phyloP scores from a whole-genome alignment of 2,797 vertebrate species.

The Fratercula arctica region DNA sequence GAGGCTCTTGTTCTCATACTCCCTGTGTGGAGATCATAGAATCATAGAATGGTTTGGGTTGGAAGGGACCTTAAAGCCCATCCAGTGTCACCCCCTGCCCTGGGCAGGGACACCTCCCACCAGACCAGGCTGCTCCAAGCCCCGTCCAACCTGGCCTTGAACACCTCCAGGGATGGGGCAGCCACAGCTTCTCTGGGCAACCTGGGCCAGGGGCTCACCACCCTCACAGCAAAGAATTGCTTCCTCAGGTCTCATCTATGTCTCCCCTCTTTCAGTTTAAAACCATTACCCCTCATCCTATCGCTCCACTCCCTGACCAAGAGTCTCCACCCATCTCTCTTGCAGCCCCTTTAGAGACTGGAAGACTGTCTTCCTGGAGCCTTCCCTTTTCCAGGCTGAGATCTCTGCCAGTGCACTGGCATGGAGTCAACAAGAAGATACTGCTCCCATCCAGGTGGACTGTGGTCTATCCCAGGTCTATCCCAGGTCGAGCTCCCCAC shows the following conservation, averaged over 20 bases:
- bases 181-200: neutral
- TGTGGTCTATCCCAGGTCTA: neutral
- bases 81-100: neutral
- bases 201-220: neutral
- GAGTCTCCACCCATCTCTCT: neutral
- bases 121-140: neutral
- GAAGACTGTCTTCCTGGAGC: neutral
- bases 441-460: neutral
- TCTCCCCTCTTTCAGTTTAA: neutral
- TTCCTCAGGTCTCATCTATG: neutral
- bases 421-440: neutral
- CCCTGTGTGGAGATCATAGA: neutral
- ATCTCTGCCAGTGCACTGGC: neutral
- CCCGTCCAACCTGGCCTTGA: neutral
- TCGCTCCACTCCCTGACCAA: neutral
- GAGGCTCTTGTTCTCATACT: neutral
- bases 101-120: neutral
- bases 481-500: neutral
- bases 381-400: neutral
- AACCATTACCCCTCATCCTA: neutral
- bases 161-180: neutral
- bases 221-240: neutral
- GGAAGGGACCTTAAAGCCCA: neutral
- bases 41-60: neutral
- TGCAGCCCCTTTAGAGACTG: neutral